phyloP scores from a whole-genome alignment of 1,140 invertebrate species.

The Parasteatoda tepidariorum region DNA sequence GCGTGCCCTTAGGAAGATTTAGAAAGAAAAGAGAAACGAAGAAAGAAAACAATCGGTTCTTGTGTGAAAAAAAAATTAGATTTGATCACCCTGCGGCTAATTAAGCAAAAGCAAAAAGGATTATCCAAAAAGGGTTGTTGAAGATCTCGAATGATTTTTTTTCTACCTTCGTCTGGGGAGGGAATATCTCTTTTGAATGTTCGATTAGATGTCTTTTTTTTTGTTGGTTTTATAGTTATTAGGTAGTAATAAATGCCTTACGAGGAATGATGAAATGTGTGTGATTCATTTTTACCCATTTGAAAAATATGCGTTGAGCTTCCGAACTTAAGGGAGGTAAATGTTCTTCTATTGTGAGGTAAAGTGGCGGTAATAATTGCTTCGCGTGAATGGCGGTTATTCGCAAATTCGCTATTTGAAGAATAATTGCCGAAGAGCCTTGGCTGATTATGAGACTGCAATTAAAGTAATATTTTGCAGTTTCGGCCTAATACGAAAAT shows the following conservation, averaged over 20 bases:
- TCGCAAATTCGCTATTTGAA: too few species aligned
- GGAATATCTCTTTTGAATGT: too few species aligned
- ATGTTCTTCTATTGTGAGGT: conserved; percentile 14
- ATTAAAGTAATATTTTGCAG: too few species aligned
- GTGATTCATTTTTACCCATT: not conserved
- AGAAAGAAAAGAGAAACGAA: conserved; percentile 5
- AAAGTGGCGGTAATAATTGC: conserved; percentile 6
- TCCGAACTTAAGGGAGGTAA: conserved; percentile 8
- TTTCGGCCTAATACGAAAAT: too few species aligned
- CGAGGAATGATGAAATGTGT: not conserved
- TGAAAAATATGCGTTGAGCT: too few species aligned
- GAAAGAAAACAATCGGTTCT: conserved; percentile 19
- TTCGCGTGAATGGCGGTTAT: not conserved
- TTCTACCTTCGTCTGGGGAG: too few species aligned
- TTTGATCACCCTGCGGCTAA: conserved; percentile 1
- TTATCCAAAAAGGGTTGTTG: too few species aligned
- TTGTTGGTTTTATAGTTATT: too few species aligned
- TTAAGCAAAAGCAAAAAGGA: not conserved
- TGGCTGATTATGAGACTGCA: too few species aligned
- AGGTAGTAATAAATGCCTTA: conserved; percentile 37
- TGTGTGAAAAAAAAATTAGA: not conserved
- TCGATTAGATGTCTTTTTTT: too few species aligned
- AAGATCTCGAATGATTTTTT: too few species aligned
- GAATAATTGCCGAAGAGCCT: too few species aligned
- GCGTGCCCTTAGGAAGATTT: not conserved